Evolutionary conservation across 2,113 vertebrate genomes (phyloP).

Genomic region (Pachyramphus minor): DNA sequence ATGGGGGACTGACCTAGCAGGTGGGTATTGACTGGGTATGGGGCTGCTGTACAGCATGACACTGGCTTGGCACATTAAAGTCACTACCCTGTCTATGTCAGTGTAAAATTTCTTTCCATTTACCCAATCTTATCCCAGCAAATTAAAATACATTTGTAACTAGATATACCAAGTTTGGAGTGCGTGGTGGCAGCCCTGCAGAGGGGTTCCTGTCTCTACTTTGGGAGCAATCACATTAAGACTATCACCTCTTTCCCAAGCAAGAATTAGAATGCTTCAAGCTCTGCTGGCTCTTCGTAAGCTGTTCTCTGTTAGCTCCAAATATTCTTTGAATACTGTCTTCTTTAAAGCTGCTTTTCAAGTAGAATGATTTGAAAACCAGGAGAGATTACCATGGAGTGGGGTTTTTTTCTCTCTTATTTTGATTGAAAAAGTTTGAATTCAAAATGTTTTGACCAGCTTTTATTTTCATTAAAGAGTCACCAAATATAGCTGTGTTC

Average conservation of each 20-base stretch:
- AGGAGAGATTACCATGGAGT: background rate
- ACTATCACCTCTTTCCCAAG: background rate
- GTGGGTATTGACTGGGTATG: rapidly evolving
- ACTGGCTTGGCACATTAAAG: background rate
- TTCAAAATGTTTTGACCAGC: constrained; percentile 20
- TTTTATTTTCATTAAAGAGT: background rate
- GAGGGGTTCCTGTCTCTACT: background rate
- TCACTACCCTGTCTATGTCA: background rate
- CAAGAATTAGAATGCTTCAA: background rate
- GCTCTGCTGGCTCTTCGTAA: background rate
- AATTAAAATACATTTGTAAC: background rate
- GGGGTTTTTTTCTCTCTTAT: background rate
- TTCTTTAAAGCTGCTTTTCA: background rate
- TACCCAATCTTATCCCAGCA: background rate
- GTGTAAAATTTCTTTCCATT: background rate
- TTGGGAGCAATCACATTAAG: background rate
- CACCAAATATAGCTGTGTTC: background rate
- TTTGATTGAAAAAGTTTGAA: background rate
- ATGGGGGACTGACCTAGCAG: rapidly evolving
- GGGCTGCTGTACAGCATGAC: background rate
- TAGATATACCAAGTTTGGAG: background rate
- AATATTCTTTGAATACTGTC: background rate
- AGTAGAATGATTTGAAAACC: background rate
- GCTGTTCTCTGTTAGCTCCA: background rate
- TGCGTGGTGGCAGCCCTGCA: background rate